Conservation (phyloP, 2,888 invertebrate species). For the Tanytarsus gracilentus region DNA sequence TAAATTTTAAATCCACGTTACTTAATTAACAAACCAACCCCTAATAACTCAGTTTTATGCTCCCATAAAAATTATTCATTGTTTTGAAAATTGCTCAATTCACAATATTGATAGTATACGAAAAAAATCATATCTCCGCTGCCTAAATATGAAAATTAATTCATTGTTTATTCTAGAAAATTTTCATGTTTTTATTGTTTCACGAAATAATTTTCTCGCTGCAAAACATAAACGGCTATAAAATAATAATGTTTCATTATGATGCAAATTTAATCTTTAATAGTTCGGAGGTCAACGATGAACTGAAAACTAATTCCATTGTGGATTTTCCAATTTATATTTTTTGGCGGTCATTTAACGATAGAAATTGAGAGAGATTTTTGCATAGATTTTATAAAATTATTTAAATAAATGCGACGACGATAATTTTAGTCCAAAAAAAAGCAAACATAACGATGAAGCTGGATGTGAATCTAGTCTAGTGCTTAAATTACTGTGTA, state of each 20-base stretch:
- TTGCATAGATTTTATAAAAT: no score
- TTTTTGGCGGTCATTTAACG: no score
- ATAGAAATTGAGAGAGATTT: no score
- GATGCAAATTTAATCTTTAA: conserved; percentile 1
- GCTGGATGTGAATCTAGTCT: no score
- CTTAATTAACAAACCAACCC: no score
- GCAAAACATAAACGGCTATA: background rate
- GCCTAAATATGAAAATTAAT: conserved; percentile 1
- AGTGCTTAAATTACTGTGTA: background rate
- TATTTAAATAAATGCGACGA: no score
- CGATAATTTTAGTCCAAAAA: no score
- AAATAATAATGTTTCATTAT: background rate
- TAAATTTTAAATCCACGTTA: background rate
- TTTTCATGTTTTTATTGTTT: conserved; percentile 21
- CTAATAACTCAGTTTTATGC: no score
- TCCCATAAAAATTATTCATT: background rate
- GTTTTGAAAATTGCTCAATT: conserved; percentile 7
- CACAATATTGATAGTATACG: background rate
- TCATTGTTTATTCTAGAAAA: background rate
- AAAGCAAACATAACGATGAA: no score
- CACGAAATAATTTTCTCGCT: background rate
- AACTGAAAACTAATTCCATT: background rate
- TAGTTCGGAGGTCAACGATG: background rate
- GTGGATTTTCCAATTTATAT: no score
- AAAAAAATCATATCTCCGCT: background rate